Evolutionary conservation across 2,113 vertebrate genomes (phyloP), one percentile per base, ranked within the genome.

Genomic region (Danio rerio): DNA sequence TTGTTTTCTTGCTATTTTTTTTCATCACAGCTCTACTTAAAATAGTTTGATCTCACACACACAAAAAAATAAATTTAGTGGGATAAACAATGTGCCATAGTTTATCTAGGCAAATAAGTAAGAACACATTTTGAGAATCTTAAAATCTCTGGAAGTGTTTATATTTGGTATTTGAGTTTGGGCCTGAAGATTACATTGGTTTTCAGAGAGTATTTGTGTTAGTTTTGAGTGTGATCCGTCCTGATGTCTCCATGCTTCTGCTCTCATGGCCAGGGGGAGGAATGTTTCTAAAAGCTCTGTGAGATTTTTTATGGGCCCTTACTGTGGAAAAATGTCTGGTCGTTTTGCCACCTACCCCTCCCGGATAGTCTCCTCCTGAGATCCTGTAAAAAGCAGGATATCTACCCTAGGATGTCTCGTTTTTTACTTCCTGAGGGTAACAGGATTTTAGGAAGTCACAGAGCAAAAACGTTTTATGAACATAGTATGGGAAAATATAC

Each of bases 161-260:
- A 75, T 58, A 12, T 58, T 18, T 70, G 55, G 18, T 7, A 50
- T 84, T 83, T 80, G 83, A 82, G 88, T 85, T 84, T 90, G 86
- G 71, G 63, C 87, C 86, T 76, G 83, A 83, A 90, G 91, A 92
- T 91, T 89, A 88, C 87, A 91, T 92, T 88, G 53, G 86, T 90
- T 89, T 91, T 86, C 80, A 84, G 84, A 92, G 89, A 89, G 90
- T 87, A 84, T 92, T 91, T 91, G 86, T 92, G 89, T 89, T 91
- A 90, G 85, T 90, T 89, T 90, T 61, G 88, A 89, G 88, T 85
- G 81, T 77, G 85, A 89, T 91, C 89, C 88, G 85, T 89, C 83
- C 80, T 86, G 88, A 91, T 85, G 20, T 90, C 86, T 89, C 84
- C 9, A 15, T 9, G 6, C 65, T 68, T 82, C 4, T 49, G 73